phyloP scores from a whole-genome alignment of 2,113 vertebrate genomes.

The Neopipo cinnamomea region DNA sequence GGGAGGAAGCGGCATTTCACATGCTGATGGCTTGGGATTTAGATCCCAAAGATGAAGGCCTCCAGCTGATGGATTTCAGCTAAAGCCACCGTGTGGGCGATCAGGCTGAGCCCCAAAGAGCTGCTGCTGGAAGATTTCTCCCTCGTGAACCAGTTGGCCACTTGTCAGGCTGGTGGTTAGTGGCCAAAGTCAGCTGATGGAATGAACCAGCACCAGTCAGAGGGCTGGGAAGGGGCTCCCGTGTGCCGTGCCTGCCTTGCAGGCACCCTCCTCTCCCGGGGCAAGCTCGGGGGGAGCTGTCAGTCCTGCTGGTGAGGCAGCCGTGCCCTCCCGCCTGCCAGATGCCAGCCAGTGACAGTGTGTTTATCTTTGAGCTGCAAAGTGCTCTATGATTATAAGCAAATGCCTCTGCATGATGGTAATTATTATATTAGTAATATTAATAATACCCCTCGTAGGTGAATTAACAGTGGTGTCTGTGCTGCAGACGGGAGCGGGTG shows the following conservation, averaged over 20 bases:
- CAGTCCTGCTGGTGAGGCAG: background rate
- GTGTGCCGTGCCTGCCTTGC: background rate
- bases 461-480: background rate
- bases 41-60: background rate
- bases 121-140: background rate
- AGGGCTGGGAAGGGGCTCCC: background rate
- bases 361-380: slow-evolving; percentile 37
- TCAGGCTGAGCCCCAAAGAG: background rate
- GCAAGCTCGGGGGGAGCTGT: background rate
- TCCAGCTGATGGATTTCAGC: background rate
- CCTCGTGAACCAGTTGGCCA: background rate
- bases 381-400: slow-evolving; percentile 1
- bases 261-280: background rate
- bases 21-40: background rate
- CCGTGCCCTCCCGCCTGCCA: background rate
- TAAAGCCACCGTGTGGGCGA: background rate
- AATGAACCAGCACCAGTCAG: fast-evolving
- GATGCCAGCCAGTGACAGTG: background rate
- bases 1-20: background rate
- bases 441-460: background rate
- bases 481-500: background rate
- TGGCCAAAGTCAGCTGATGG: background rate
- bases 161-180: background rate
- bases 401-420: background rate
- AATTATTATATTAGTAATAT: background rate